Percentiles rank a stretch among this genome's conserved stretches.
These are phyloP conservation scores for Thinocorus orbignyianus DNA, from an alignment of 2,113 vertebrate species.

Conservation along the genomic window DNA sequence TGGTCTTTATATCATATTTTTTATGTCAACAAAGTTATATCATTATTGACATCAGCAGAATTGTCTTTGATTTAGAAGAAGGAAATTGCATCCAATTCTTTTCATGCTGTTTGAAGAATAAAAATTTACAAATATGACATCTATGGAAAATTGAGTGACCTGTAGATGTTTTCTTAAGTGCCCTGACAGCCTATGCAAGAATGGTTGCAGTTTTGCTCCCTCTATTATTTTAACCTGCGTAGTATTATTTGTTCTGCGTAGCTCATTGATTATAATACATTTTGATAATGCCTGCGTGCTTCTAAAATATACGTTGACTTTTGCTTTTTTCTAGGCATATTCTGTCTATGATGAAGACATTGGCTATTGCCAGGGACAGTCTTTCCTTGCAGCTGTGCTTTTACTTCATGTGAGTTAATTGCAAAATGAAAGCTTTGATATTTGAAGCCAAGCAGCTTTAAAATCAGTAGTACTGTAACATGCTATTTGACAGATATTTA, in stretches of 20 bases:
- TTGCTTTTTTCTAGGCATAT: slow-evolving; percentile 83
- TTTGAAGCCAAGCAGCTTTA: neutral
- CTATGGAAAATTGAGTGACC: neutral
- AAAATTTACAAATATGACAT: too few species aligned
- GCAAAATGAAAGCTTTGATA: neutral
- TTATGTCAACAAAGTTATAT: accelerated
- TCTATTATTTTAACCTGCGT: neutral
- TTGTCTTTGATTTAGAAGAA: neutral
- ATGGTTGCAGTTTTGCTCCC: neutral
- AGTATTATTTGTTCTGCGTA: neutral
- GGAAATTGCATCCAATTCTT: neutral
- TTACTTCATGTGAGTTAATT: slow-evolving; percentile 92
- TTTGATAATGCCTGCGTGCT: neutral
- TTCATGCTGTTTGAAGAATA: neutral
- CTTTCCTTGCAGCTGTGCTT: slow-evolving; percentile 95
- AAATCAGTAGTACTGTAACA: neutral
- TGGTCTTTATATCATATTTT: neutral
- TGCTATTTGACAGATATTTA: slow-evolving; percentile 6
- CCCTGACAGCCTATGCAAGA: neutral
- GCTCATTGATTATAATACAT: neutral
- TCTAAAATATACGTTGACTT: neutral
- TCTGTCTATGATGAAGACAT: slow-evolving; percentile 98
- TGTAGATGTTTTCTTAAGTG: neutral
- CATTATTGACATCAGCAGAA: neutral
- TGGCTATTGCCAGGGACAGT: slow-evolving; percentile 98